Base-by-base conservation (phyloP, 2,888 invertebrate genomes). In the Marronus borbonicus region DNA sequence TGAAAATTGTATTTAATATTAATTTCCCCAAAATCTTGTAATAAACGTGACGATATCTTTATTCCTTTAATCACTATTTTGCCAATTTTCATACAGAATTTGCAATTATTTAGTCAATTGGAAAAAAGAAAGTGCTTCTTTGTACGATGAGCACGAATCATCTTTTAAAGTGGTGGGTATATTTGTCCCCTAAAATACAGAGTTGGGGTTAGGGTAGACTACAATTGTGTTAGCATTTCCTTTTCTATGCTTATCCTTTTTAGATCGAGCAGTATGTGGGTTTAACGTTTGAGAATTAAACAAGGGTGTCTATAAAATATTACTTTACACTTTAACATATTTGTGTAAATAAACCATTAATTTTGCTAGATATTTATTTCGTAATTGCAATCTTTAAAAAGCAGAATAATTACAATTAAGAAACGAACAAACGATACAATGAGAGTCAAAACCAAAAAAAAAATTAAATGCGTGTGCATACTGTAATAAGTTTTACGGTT, bases 121-220 rank as follows among this genome's bases (percentile, higher is more conserved):
- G 8, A 20, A 20, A 20, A 58, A 20, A 58, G 8, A 58, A 17
- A 58, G 20, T 58, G 55, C 7, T 58, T 58, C 20, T 58, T 17
- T 58, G 8, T 58, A 20, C 20, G 20, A 17, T 20, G n/a, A 17
- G 17, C 17, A 58, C 20, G 55, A 17, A 58, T 58, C 31, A 68
- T 68, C 50, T 65, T 68, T 68, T 68, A 50, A 68, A 68, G 70
- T 55, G 70, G 39, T 58, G 17, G 31, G 17, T 70, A 36, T 70
- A 36, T 70, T n/a, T 0, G 58, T n/a, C 55, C 70, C 70, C 70
- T 70, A 31, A 36, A 58, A 70, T 58, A 70, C 17, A 55, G 50
- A 70, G 49, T 24, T 70, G 70, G 70, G 70, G 70, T 70, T 70
- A 58, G 70, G 70, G 70, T 52, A 58, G 55, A 70, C 36, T 36